phyloP scores from a whole-genome alignment of 2,888 invertebrate genomes.

The Helobdella robusta region DNA sequence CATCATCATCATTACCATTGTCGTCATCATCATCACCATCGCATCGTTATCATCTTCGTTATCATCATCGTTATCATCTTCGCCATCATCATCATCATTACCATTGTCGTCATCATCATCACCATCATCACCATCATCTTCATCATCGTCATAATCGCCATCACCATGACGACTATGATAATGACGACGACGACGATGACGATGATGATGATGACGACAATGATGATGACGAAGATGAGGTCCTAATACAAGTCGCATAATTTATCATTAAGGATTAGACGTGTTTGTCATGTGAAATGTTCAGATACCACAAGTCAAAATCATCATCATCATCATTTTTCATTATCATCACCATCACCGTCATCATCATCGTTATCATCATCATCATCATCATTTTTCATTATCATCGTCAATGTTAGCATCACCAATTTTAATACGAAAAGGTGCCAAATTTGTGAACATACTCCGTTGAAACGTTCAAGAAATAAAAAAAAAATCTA shows the following conservation, averaged over 20 bases:
- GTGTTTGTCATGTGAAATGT: background rate
- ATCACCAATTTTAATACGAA: too few species aligned
- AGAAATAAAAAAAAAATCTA: too few species aligned
- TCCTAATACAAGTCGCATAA: background rate
- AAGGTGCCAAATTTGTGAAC: too few species aligned
- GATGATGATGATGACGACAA: background rate
- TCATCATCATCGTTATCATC: background rate
- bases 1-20: constrained; percentile 18
- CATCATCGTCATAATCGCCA: constrained; percentile 13
- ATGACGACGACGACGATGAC: background rate
- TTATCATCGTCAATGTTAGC: background rate
- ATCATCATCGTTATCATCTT: constrained; percentile 19
- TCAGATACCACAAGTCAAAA: background rate
- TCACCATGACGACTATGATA: constrained; percentile 7
- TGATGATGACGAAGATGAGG: constrained; percentile 12
- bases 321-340: background rate
- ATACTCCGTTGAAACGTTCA: too few species aligned
- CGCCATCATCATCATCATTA: constrained; percentile 21
- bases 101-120: constrained; percentile 27
- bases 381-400: background rate
- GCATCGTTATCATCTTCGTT: constrained; percentile 14
- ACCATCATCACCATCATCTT: constrained; percentile 23
- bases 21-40: constrained; percentile 16
- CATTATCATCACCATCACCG: background rate
- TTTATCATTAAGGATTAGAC: background rate